phyloP scores from a whole-genome alignment of 1,140 invertebrate species.

The Bombus confusus region DNA sequence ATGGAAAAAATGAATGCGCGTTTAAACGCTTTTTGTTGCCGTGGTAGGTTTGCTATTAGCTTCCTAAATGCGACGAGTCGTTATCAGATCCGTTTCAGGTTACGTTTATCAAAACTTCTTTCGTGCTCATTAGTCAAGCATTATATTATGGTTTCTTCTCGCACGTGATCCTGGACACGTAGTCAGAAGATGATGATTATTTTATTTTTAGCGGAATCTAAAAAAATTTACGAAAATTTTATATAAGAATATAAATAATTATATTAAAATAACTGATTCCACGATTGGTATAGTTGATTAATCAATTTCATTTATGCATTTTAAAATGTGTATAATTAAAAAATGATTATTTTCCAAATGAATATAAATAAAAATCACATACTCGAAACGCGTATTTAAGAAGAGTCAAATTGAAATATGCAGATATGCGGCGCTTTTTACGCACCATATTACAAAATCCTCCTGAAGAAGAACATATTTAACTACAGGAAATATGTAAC shows the following conservation, averaged over 20 bases:
- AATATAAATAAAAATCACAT: not conserved
- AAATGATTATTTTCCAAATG: not conserved
- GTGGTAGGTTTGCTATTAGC: not conserved
- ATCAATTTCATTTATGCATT: not conserved
- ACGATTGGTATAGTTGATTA: not conserved
- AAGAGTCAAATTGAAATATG: not conserved
- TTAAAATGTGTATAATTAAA: not conserved
- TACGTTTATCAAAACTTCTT: slow-evolving; percentile 34
- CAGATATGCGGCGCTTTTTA: too few species aligned
- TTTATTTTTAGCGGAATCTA: not conserved
- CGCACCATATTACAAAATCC: not conserved
- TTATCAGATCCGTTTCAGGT: slow-evolving; percentile 30
- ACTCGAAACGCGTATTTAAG: not conserved
- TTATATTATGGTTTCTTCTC: not conserved
- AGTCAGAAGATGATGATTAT: not conserved
- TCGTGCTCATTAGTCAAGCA: not conserved
- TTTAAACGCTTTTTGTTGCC: slow-evolving; percentile 6
- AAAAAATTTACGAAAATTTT: not conserved
- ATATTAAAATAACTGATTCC: not conserved
- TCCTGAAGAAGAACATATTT: not conserved
- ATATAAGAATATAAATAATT: too few species aligned
- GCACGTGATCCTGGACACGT: not conserved
- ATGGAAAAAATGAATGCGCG: slow-evolving; percentile 36
- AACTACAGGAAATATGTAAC: not conserved
- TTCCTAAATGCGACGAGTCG: slow-evolving; percentile 1